Conservation (phyloP, 2,888 invertebrate species). For the Yponomeuta evonymella region DNA sequence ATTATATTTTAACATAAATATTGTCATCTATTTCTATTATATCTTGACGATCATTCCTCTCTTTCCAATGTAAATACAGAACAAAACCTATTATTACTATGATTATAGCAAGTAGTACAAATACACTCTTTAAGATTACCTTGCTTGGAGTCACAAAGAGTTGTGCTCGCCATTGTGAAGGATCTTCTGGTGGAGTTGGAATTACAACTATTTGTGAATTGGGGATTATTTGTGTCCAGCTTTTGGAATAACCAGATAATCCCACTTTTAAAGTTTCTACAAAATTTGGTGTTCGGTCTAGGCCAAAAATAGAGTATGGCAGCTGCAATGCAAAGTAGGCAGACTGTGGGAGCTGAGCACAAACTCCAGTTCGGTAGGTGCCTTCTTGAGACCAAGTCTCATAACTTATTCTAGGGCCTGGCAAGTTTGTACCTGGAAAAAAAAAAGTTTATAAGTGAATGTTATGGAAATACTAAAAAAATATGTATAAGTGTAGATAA, state of each 20-base stretch:
- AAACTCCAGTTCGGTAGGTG: conserved; percentile 84
- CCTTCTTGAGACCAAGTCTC: conserved; percentile 93
- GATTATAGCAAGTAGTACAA: conserved; percentile 91
- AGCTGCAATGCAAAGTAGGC: conserved; percentile 94
- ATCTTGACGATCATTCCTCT: conserved; percentile 75
- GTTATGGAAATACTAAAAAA: background rate
- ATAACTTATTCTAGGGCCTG: conserved; percentile 92
- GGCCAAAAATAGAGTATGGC: conserved; percentile 96
- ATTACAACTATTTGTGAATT: conserved; percentile 98
- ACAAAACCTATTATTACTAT: conserved; percentile 90
- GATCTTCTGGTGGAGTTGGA: conserved; percentile 86
- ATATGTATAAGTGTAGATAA: conserved; percentile 21
- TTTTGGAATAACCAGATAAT: conserved; percentile 80
- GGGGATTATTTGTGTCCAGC: conserved; percentile 95
- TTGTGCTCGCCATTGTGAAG: conserved; percentile 91
- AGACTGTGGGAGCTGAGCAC: conserved; percentile 93
- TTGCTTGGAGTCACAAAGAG: conserved; percentile 97
- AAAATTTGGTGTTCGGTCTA: conserved; percentile 99
- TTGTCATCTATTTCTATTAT: conserved; percentile 67
- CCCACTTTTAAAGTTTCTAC: conserved; percentile 92
- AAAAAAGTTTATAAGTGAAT: conserved; percentile 14
- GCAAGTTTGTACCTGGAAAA: conserved; percentile 85
- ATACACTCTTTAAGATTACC: conserved; percentile 92
- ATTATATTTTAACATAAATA: conserved; percentile 60
- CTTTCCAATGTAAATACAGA: conserved; percentile 91